Conservation (phyloP, 2,113 vertebrate species). For the Megaleporinus macrocephalus region DNA sequence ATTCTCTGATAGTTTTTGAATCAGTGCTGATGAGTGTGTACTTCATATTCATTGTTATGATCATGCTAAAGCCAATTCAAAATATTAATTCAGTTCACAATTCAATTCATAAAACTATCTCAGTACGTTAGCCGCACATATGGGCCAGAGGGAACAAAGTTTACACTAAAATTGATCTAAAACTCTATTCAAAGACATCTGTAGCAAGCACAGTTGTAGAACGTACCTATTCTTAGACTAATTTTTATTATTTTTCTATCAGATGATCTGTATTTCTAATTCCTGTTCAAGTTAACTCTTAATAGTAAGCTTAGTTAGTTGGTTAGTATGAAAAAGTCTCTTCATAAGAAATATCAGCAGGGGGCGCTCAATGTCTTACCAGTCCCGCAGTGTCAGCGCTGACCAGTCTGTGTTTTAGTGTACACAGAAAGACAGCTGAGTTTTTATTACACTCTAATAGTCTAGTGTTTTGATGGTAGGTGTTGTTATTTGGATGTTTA, state of each 20-base stretch:
- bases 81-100: background rate
- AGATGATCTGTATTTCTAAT: too few relatives aligned
- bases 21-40: too few relatives aligned
- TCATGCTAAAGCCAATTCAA: background rate
- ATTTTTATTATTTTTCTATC: too few relatives aligned
- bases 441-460: background rate
- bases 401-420: background rate
- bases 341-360: background rate
- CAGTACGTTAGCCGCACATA: too few relatives aligned
- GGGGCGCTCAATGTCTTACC: background rate
- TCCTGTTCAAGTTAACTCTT: background rate
- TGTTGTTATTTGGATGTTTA: background rate
- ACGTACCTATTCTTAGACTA: too few relatives aligned
- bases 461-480: background rate
- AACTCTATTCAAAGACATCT: too few relatives aligned
- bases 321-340: background rate
- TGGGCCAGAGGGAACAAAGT: background rate
- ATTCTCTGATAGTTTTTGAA: too few relatives aligned
- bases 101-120: too few relatives aligned
- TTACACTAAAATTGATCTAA: too few relatives aligned
- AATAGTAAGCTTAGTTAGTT: background rate
- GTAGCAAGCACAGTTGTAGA: too few relatives aligned
- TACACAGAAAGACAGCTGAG: background rate
- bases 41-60: background rate
- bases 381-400: background rate